Conservation (phyloP, 2,797 vertebrate genomes). For the Micromesistius poutassou region DNA sequence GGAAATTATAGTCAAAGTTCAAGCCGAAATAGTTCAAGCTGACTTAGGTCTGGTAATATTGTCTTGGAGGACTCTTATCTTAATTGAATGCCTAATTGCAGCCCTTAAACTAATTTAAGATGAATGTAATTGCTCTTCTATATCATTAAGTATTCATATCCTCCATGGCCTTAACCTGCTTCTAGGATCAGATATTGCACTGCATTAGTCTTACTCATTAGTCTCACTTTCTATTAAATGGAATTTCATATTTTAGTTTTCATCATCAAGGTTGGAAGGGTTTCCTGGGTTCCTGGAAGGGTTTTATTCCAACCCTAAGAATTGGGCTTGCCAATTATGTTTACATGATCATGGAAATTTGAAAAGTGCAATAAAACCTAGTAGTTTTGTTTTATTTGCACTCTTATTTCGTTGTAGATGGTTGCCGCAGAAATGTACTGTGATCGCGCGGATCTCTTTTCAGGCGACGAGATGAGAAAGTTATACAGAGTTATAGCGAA, state of each 20-base stretch:
- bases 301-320: too few relatives aligned
- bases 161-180: background rate
- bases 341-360: background rate
- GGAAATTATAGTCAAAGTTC: background rate
- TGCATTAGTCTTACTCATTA: background rate
- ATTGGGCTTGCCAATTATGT: background rate
- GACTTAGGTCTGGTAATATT: background rate
- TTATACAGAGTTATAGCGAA: too few relatives aligned
- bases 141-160: conserved; percentile 2
- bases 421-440: background rate
- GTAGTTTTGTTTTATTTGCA: too few relatives aligned
- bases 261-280: background rate
- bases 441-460: background rate
- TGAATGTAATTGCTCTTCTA: background rate
- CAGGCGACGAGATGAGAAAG: background rate
- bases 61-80: conserved; percentile 1
- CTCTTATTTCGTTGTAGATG: background rate
- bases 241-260: background rate
- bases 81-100: background rate
- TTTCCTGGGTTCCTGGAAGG: too few relatives aligned
- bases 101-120: background rate
- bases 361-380: too few relatives aligned
- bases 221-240: background rate
- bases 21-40: background rate
- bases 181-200: background rate